A percentile compares a stretch with the other conserved stretches of the same genome.
Conservation (phyloP, 1,140 invertebrate genomes). For the Drosophila nannoptera region DNA sequence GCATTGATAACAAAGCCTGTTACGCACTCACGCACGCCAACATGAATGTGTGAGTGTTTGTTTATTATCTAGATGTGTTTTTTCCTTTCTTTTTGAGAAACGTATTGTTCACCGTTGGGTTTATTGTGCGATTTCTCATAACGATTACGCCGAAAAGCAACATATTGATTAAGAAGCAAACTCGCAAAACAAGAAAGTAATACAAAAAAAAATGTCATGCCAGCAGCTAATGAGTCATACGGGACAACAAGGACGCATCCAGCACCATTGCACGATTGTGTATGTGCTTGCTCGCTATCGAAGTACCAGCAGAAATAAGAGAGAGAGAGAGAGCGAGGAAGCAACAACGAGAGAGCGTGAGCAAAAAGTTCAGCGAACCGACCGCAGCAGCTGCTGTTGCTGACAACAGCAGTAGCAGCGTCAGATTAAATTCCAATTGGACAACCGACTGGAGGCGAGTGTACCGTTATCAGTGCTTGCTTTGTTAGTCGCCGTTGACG, state of each 20-base stretch:
- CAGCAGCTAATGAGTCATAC: constrained; percentile 22
- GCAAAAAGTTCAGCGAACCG: constrained; percentile 67
- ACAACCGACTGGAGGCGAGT: constrained; percentile 40
- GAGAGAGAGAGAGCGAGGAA: not conserved
- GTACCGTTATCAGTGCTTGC: constrained; percentile 48
- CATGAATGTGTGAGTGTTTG: not conserved
- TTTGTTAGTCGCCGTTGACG: constrained; percentile 16
- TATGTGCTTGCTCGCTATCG: constrained; percentile 12
- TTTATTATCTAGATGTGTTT: not conserved
- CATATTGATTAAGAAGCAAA: constrained; percentile 34
- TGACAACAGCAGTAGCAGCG: no score
- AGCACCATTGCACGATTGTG: not conserved
- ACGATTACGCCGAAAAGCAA: constrained; percentile 28
- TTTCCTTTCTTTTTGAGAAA: constrained; percentile 39
- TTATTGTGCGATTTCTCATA: constrained; percentile 50
- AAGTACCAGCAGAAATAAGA: constrained; percentile 33
- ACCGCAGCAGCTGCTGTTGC: constrained; percentile 30
- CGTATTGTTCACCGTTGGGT: constrained; percentile 48
- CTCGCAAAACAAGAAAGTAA: constrained; percentile 21
- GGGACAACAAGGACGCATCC: constrained; percentile 29
- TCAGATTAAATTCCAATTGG: constrained; percentile 69
- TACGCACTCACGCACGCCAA: not conserved
- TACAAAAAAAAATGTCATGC: constrained; percentile 28
- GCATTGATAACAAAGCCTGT: constrained; percentile 29
- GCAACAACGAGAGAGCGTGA: constrained; percentile 3